phyloP scores from a whole-genome alignment of 2,113 vertebrate species.

The Boulengeromyrus knoepffleri region DNA sequence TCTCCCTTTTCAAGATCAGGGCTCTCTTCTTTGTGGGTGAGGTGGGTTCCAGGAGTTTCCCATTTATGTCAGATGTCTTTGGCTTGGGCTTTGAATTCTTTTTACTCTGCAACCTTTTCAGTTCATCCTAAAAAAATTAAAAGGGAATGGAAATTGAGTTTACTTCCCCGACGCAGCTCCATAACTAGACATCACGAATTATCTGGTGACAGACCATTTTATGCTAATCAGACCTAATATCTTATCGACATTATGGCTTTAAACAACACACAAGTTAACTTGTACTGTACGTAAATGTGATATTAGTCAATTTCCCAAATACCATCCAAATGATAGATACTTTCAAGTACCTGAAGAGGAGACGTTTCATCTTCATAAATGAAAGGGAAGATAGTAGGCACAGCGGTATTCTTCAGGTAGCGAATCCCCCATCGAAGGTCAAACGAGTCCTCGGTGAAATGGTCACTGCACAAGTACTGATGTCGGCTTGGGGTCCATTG shows the following conservation, averaged over 20 bases:
- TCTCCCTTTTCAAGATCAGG: constrained; percentile 50
- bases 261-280: background rate
- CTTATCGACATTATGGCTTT: background rate
- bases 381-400: constrained; percentile 73
- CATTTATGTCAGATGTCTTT: constrained; percentile 12
- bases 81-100: constrained; percentile 29
- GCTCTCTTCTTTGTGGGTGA: constrained; percentile 33
- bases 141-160: background rate
- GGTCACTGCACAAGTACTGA: constrained; percentile 78
- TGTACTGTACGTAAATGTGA: background rate
- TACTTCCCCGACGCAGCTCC: background rate
- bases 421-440: constrained; percentile 80
- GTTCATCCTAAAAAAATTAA: constrained; percentile 35
- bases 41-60: constrained; percentile 18
- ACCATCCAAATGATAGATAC: background rate
- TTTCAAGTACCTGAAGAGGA: constrained; percentile 1
- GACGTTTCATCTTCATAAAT: constrained; percentile 48
- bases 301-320: background rate
- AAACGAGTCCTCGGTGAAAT: constrained; percentile 77
- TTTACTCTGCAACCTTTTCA: constrained; percentile 21
- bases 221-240: background rate
- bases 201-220: background rate
- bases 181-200: background rate
- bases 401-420: constrained; percentile 73
- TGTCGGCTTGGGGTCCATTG: constrained; percentile 77